phyloP scores from a whole-genome alignment of 2,797 vertebrate genomes.

The Pitangus sulphuratus region DNA sequence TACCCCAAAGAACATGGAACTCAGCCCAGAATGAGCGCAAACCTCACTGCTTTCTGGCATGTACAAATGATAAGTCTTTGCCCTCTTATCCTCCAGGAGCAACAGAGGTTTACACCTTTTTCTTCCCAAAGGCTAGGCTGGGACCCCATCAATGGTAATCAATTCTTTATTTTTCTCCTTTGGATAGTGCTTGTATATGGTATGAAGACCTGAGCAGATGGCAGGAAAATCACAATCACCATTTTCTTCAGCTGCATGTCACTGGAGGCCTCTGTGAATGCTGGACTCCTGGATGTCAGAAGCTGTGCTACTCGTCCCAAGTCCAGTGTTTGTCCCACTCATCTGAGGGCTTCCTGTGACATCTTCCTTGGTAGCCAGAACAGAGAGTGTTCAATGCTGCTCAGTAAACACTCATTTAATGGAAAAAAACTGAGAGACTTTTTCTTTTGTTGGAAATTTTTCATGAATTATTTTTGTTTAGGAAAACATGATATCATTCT shows the following conservation, averaged over 20 bases:
- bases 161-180: neutral
- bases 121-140: neutral
- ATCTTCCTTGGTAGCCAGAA: neutral
- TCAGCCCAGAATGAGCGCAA: neutral
- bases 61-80: accelerated
- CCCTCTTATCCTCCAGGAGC: neutral
- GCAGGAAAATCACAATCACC: neutral
- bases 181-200: neutral
- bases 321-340: neutral
- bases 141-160: neutral
- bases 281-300: neutral
- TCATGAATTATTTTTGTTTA: conserved; percentile 67
- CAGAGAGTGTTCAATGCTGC: neutral
- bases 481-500: conserved; percentile 68
- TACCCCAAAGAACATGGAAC: neutral
- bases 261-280: neutral
- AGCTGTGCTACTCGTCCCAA: neutral
- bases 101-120: neutral
- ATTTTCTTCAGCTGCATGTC: accelerated
- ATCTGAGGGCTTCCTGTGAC: neutral
- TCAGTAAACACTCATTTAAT: conserved; percentile 30
- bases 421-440: conserved; percentile 38
- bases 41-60: neutral
- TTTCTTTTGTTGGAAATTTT: conserved; percentile 51
- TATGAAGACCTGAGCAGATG: neutral